These are phyloP conservation scores for Artibeus jamaicensis DNA, from an alignment of 2,797 vertebrate species.

Conservation along the genomic window DNA sequence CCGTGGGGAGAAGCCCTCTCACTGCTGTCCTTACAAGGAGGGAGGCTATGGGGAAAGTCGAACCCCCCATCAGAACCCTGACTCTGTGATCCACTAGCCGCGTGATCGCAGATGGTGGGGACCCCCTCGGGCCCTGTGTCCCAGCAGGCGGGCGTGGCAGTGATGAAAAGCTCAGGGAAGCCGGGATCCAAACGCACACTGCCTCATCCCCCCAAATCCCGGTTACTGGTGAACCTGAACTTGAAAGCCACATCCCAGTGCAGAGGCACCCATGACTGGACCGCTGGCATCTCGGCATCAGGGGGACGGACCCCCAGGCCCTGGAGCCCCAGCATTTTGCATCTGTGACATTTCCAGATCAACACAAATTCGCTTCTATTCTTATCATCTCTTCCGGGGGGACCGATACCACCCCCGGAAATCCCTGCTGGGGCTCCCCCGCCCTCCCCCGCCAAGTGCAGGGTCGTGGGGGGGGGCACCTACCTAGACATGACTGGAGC, in stretches of 20 bases:
- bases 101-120: not conserved
- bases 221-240: not conserved
- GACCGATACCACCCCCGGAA: not conserved
- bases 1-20: too few relatives aligned
- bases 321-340: not conserved
- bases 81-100: too few relatives aligned
- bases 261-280: not conserved
- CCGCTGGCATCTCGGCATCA: not conserved
- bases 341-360: too few relatives aligned
- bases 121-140: not conserved
- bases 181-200: not conserved
- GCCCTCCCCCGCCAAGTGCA: not conserved
- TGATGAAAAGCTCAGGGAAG: not conserved
- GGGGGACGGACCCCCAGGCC: accelerated
- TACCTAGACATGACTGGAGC: not conserved
- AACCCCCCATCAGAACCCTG: too few relatives aligned
- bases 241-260: not conserved
- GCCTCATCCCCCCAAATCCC: not conserved
- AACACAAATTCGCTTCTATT: accelerated
- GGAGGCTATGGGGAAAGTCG: accelerated
- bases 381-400: not conserved
- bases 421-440: not conserved
- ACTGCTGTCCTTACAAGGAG: not conserved
- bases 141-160: not conserved
- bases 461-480: not conserved